Evolutionary conservation across 1,140 invertebrate genomes (phyloP).

Genomic region (Hirudo medicinalis): DNA sequence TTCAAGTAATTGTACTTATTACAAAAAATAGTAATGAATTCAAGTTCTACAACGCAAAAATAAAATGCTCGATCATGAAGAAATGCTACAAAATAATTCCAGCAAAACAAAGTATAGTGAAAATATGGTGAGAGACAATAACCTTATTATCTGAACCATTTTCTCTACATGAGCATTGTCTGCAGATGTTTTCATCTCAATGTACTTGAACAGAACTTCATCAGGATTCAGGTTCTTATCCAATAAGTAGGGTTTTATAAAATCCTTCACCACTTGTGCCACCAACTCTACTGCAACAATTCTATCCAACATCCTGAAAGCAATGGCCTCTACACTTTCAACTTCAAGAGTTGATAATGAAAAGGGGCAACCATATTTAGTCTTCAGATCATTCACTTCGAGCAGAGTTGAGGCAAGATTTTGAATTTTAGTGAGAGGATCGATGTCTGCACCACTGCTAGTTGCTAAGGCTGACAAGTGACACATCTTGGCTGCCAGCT

Average conservation of each 20-base stretch:
- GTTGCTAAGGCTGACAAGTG: neutral
- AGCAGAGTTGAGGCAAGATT: neutral
- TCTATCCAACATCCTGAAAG: slow-evolving; percentile 6
- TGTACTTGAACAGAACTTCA: slow-evolving; percentile 1
- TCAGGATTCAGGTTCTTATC: neutral
- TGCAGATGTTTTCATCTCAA: neutral
- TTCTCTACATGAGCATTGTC: neutral
- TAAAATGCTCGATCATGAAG: too few relatives aligned
- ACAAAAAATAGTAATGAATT: too few relatives aligned
- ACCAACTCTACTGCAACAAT: slow-evolving; percentile 4
- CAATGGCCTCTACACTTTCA: neutral
- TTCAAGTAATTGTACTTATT: too few relatives aligned
- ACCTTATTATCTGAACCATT: neutral
- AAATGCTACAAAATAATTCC: too few relatives aligned
- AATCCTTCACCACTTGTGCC: neutral
- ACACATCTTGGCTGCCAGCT: neutral
- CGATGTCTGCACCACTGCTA: neutral
- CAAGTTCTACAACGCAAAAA: too few relatives aligned
- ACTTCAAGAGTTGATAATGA: neutral
- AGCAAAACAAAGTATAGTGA: too few relatives aligned
- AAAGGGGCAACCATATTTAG: neutral
- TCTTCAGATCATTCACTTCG: neutral
- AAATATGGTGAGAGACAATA: too few relatives aligned
- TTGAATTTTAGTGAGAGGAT: neutral
- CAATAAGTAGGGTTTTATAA: slow-evolving; percentile 2